Evolutionary conservation across 1,140 invertebrate genomes (phyloP).

Genomic region (Delia radicum): DNA sequence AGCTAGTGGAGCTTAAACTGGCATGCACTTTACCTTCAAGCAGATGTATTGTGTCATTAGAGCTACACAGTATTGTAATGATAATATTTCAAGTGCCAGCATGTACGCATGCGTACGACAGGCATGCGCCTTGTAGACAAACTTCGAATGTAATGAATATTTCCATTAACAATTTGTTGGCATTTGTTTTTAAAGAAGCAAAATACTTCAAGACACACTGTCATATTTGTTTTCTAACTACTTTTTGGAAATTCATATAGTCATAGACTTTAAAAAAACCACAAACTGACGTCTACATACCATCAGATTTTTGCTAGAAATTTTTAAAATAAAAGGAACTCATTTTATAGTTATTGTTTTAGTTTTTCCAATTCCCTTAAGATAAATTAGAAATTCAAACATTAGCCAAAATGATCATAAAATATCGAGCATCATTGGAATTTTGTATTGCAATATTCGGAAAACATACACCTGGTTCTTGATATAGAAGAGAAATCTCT

Average conservation of each 20-base stretch:
- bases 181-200: not conserved
- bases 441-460: not conserved
- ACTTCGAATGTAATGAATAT: not conserved
- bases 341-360: not conserved
- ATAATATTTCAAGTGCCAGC: not conserved
- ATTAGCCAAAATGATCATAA: slow-evolving; percentile 21
- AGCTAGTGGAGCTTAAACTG: not conserved
- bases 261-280: too few relatives aligned
- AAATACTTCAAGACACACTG: too few relatives aligned
- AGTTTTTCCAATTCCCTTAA: not conserved
- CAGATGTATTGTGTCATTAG: not conserved
- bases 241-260: too few relatives aligned
- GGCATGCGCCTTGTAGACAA: not conserved
- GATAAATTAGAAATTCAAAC: slow-evolving; percentile 14
- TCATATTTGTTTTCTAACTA: too few relatives aligned
- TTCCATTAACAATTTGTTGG: not conserved
- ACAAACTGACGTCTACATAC: not conserved
- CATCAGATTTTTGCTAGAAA: not conserved
- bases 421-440: not conserved
- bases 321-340: not conserved
- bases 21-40: not conserved
- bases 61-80: not conserved
- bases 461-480: not conserved
- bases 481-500: not conserved
- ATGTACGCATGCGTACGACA: not conserved